Conservation (phyloP, 2,797 vertebrate species). For the Lophius americanus region DNA sequence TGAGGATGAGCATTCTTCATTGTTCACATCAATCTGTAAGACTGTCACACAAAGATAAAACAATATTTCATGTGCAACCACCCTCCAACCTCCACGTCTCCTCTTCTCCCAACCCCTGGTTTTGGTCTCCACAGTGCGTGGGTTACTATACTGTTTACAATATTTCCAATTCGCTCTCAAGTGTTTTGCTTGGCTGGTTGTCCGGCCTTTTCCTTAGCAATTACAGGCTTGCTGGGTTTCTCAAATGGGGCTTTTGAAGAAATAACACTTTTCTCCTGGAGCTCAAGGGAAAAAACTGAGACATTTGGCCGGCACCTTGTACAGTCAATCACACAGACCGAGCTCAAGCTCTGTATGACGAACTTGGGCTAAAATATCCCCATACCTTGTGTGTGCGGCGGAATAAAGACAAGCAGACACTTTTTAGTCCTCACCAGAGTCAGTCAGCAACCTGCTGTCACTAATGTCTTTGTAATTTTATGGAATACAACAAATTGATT, state of each 20-base stretch:
- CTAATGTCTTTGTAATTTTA: constrained; percentile 14
- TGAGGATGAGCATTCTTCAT: constrained; percentile 54
- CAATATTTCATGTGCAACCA: constrained; percentile 53
- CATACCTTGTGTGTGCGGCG: constrained; percentile 57
- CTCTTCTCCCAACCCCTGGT: constrained; percentile 24
- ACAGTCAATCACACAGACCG: constrained; percentile 74
- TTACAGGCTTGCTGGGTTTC: constrained; percentile 81
- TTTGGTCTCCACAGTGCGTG: constrained; percentile 71
- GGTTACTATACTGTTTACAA: constrained; percentile 83
- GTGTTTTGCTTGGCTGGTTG: constrained; percentile 83
- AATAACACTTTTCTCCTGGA: constrained; percentile 80
- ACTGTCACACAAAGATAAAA: constrained; percentile 49
- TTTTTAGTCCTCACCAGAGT: constrained; percentile 28
- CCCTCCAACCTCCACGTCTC: constrained; percentile 31
- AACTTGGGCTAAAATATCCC: constrained; percentile 74
- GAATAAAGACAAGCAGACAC: constrained; percentile 30
- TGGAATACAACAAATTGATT: constrained; percentile 30
- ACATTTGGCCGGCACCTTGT: constrained; percentile 71
- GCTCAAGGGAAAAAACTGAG: constrained; percentile 72
- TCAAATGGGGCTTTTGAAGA: constrained; percentile 84
- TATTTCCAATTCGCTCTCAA: constrained; percentile 83
- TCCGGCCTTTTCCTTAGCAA: constrained; percentile 77
- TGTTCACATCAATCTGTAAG: constrained; percentile 60
- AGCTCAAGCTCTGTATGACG: constrained; percentile 72
- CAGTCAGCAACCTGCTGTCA: constrained; percentile 32